phyloP scores from a whole-genome alignment of 2,888 invertebrate species.

The Drosophila meridionalis region DNA sequence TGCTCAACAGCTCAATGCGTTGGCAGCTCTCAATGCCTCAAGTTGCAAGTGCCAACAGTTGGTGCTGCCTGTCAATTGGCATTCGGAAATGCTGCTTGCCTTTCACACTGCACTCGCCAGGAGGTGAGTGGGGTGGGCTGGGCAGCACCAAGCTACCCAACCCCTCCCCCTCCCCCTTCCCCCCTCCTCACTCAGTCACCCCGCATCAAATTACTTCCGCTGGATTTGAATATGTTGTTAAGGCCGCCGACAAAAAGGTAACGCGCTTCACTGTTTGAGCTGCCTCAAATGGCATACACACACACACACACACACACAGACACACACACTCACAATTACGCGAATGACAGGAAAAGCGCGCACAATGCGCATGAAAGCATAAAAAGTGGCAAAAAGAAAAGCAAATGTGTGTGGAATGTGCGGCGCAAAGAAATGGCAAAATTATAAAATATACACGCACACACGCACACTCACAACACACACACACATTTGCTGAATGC shows the following conservation, averaged over 20 bases:
- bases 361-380: conserved; percentile 76
- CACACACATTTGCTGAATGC: conserved; percentile 63
- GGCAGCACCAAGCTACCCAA: not conserved
- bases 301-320: conserved; percentile 16
- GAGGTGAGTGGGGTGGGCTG: not conserved
- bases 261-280: conserved; percentile 60
- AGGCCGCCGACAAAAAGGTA: conserved; percentile 69
- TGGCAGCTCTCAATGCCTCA: conserved; percentile 38
- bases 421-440: conserved; percentile 67
- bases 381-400: conserved; percentile 57
- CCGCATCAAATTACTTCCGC: conserved; percentile 77
- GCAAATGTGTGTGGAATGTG: conserved; percentile 64
- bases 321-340: conserved; percentile 63
- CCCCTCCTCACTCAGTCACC: not conserved
- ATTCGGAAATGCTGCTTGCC: conserved; percentile 41
- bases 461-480: not conserved
- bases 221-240: conserved; percentile 78
- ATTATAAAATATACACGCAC: conserved; percentile 68
- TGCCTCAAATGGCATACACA: conserved; percentile 60
- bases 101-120: not conserved
- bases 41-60: conserved; percentile 55
- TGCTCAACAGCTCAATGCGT: conserved; percentile 52
- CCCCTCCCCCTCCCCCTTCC: not conserved
- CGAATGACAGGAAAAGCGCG: conserved; percentile 77
- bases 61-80: conserved; percentile 53